A percentile compares a stretch with the other conserved stretches of the same genome.
Evolutionary conservation across 2,113 vertebrate species (phyloP).

Genomic region (Toxostoma redivivum): DNA sequence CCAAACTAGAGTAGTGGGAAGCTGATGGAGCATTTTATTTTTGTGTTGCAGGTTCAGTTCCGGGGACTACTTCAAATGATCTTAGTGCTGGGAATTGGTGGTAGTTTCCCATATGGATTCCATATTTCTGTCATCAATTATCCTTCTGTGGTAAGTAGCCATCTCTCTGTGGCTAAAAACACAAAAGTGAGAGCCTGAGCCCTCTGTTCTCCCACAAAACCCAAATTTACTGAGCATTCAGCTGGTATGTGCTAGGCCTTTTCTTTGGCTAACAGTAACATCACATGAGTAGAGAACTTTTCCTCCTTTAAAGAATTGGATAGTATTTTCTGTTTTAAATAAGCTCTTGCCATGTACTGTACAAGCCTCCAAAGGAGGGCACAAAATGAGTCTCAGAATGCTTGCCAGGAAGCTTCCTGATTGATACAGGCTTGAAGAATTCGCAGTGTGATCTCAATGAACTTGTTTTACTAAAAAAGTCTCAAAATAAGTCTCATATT

Average conservation of each 20-base stretch:
- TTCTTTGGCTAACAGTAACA: background rate
- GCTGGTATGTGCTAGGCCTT: background rate
- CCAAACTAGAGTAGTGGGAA: background rate
- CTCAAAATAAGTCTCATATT: background rate
- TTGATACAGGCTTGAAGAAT: background rate
- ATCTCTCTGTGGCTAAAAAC: background rate
- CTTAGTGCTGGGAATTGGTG: conserved; percentile 80
- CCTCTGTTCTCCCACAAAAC: background rate
- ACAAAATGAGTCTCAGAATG: background rate
- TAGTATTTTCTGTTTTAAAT: background rate
- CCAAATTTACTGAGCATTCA: background rate
- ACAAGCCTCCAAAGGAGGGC: background rate
- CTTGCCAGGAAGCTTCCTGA: background rate
- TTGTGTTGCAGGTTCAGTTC: conserved; percentile 53
- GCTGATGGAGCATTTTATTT: background rate
- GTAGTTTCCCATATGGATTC: conserved; percentile 85
- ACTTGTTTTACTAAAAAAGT: background rate
- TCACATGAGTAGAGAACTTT: background rate
- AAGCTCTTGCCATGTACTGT: background rate
- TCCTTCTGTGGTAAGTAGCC: conserved; percentile 76
- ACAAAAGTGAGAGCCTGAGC: background rate
- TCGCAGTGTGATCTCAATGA: background rate
- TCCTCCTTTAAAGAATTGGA: background rate
- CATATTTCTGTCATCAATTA: conserved; percentile 81
- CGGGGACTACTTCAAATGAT: conserved; percentile 61